Evolutionary conservation across 2,113 vertebrate genomes (phyloP), one percentile per base, ranked within the genome.

Genomic region (rabbit (Oryctolagus cuniculus)): DNA sequence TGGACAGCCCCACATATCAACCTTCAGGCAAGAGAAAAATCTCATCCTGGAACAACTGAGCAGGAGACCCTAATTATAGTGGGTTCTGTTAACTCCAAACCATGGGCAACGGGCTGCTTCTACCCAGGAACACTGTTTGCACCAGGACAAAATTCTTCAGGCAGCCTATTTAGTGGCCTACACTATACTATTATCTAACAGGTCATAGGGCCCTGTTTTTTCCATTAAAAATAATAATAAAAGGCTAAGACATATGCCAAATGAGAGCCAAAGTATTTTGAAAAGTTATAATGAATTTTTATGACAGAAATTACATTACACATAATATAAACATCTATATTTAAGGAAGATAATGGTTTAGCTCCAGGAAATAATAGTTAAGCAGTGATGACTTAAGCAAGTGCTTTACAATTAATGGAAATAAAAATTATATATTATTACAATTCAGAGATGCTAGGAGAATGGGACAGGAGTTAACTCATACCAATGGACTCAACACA

Each of bases 371-470:
- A 98, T 97, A 97, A 98, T 97, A 97, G 97, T 96, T 97, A 97
- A 98, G 97, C 94, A 98, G 84, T 97, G 95, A 97, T 98, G 97
- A 97, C 95, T 96, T 95, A 97, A 96, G 86, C 91, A 97, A 96
- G 94, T 97, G 97, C 95, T 98, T 98, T 96, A 96, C 94, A 98
- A 98, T 98, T 98, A 98, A 98, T 98, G 97, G 96, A 98, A 98
- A 98, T 97, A 97, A 98, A 98, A 98, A 97, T 96, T 93, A 95
- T 77, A 93, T 95, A 96, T 97, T 98, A 98, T 97, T 97, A 98
- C 84, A 96, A 90, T 97, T 97, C 98, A 97, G 36, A 92, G 92
- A 97, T 97, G 95, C 96, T 97, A 94, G 96, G 96, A 97, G 96
- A 97, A 96, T 93, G 74, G 73, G 70, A 87, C 66, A 83, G 73